Evolutionary conservation across 2,888 invertebrate genomes (phyloP), one percentile per base, ranked within the genome.

Genomic region (Trichopria drosophilae): DNA sequence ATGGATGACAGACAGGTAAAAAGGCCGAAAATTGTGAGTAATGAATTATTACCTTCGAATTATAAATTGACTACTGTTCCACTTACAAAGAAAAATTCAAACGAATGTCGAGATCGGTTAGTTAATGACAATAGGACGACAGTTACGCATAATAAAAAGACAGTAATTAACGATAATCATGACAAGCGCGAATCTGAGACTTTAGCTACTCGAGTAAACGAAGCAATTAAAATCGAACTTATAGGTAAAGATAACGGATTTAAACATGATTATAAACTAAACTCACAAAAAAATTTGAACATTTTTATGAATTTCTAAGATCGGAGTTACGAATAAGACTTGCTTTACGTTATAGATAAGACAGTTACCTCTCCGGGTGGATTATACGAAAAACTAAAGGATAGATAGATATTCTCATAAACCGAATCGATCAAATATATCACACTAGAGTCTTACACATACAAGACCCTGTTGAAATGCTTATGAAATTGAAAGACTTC

Each of bases 331-430:
- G 58, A 39, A 50, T 47, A 3, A 45, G 53, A 57, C 32, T 45
- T 60, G 42, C 47, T 58, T 15, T 53, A 60, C 18, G 52, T 60
- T 4, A 55, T 60, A 18, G 47, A 60, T 37, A 42, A 47, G 13
- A 28, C 48, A 16, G 40, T 36, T 12, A 44, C 31, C 39, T 31
- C 41, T n/a, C 35, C 39, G 37, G 42, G 39, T 34, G 32, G 37
- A 15, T 39, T 48, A 24, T 39, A 53, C 16, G 49, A 49, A 19
- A 29, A 26, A 20, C 42, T 48, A n/a, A 49, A 43, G 40, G 52
- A 57, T 28, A 47, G 51, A 40, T 55, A 57, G 59, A 59, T 22
- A 59, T 61, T 20, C 32, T 61, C 18, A 56, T 59, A 18, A 57
- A 61, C 20, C 44, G 42, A 26, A 12, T 60, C 24, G 60, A 60